Evolutionary conservation across 1,140 invertebrate genomes (phyloP), one percentile per base, ranked within the genome.

Genomic region (Diorhabda carinulata): DNA sequence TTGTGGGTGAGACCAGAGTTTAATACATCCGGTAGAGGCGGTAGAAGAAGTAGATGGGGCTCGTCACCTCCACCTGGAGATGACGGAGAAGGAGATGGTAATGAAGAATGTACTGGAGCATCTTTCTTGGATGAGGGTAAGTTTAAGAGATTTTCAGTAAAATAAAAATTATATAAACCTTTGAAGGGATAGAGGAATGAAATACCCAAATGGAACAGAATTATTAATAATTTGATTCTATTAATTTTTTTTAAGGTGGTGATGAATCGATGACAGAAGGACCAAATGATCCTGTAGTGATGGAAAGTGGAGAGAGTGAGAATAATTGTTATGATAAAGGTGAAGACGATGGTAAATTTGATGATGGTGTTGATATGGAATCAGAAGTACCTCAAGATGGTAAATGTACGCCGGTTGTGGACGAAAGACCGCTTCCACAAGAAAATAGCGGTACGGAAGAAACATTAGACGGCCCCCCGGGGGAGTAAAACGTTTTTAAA

Each of bases 391-490:
- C n/a, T 7, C 57, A 3, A 57, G 57, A 57, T 52, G 70, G 70
- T 44, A 66, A 61, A 58, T 56, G 65, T 25, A 71, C 70, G 5
- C 70, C 70, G 2, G 41, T 71, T 8, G 45, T 65, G 9, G 70
- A 71, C 61, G 70, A 71, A 64, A 64, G 66, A 43, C 62, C 62
- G 4, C 43, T n/a, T 3, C 62, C 62, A 45, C 7, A 45, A 43
- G 57, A 57, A 5, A 4, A 7, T 57, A 25, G 9, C 4, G 7
- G 57, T 9, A 7, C 25, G 25, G 25, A 25, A 25, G 25, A 25
- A 25, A 25, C 25, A 25, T 25, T 25, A 25, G 25, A 25, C 25
- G 25, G 25, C 25, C 25, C 25, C 25, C 25, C 25, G 25, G 25
- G 25, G 25, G 25, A 25, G 25, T 25, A 25, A 25, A 25, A 25